phyloP scores from a whole-genome alignment of 2,888 invertebrate genomes.

The Macrophya alboannulata region DNA sequence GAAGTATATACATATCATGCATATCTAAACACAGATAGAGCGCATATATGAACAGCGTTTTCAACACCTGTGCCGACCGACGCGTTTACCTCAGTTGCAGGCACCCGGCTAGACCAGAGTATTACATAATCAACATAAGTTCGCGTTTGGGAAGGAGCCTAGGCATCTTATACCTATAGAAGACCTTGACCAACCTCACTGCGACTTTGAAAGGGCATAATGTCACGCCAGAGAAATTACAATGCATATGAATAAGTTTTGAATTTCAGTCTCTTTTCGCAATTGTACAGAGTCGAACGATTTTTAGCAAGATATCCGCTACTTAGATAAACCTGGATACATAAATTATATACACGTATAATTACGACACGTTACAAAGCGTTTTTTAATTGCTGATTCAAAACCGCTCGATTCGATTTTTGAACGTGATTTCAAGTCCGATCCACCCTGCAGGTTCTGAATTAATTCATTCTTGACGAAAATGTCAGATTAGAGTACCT shows the following conservation, averaged over 20 bases:
- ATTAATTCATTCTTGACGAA: neutral
- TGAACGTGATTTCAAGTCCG: neutral
- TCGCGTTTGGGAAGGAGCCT: neutral
- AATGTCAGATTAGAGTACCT: slow-evolving; percentile 18
- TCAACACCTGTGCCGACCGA: slow-evolving; percentile 11
- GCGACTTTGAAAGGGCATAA: neutral
- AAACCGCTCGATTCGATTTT: neutral
- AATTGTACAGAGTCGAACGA: neutral
- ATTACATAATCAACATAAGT: neutral
- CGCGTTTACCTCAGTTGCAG: slow-evolving; percentile 20
- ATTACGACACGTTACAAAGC: neutral
- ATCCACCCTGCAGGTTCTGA: neutral
- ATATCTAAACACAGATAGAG: neutral
- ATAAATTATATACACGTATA: neutral
- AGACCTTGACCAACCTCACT: slow-evolving; percentile 29
- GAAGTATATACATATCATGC: neutral
- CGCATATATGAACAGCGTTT: neutral
- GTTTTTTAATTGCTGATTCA: neutral
- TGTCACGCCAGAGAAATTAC: neutral
- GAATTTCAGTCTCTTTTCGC: neutral
- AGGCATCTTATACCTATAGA: neutral
- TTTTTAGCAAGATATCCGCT: too few relatives aligned
- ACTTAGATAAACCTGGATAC: neutral
- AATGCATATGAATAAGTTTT: slow-evolving; percentile 5
- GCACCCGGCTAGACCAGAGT: neutral